phyloP scores from a whole-genome alignment of 2,113 vertebrate species.

The Arvicanthis niloticus region DNA sequence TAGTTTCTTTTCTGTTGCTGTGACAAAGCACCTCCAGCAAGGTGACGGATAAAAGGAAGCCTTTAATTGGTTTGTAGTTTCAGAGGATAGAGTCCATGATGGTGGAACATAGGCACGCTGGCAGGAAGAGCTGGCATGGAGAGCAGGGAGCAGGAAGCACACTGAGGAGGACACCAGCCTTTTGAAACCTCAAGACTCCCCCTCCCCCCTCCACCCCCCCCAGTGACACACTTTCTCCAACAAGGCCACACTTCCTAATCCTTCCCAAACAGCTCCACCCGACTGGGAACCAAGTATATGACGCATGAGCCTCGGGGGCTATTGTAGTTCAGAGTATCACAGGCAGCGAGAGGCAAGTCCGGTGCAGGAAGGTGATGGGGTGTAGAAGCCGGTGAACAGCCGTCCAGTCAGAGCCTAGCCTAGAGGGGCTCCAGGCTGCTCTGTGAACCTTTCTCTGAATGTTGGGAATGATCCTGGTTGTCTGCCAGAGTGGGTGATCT shows the following conservation, averaged over 20 bases:
- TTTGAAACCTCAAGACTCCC: too few relatives aligned
- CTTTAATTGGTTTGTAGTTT: too few relatives aligned
- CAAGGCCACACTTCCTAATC: not conserved
- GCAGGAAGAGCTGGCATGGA: not conserved
- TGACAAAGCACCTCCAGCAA: not conserved
- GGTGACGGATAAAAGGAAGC: not conserved
- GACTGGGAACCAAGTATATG: not conserved
- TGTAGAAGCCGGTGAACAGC: not conserved
- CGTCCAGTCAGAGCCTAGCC: not conserved
- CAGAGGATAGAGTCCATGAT: not conserved
- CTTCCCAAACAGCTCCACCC: not conserved
- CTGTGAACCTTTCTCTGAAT: too few relatives aligned
- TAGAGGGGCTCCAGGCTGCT: not conserved
- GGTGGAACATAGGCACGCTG: not conserved
- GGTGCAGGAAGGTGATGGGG: too few relatives aligned
- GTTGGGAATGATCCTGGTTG: rapidly evolving
- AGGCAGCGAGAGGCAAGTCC: not conserved
- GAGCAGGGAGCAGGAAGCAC: not conserved
- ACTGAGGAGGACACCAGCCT: not conserved
- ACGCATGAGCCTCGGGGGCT: not conserved
- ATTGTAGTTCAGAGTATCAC: not conserved
- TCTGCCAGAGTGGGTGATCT: not conserved
- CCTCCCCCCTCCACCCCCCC: too few relatives aligned
- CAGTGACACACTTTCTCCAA: not conserved
- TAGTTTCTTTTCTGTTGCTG: not conserved